These are phyloP conservation scores for Phalangium opilio DNA, from an alignment of 2,888 invertebrate genomes.

Conservation along the genomic window DNA sequence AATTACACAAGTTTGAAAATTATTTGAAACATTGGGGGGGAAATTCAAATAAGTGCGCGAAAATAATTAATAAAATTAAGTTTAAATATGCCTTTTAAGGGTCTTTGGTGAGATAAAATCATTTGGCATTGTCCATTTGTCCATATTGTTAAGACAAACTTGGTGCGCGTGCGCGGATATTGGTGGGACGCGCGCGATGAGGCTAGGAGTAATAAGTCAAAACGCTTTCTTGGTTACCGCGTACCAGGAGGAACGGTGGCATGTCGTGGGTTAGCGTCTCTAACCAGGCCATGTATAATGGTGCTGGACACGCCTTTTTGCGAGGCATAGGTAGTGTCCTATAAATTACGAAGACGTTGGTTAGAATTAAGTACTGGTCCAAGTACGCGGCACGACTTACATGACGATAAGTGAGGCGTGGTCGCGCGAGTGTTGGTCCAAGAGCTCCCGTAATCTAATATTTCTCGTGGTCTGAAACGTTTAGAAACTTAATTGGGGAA, in stretches of 20 bases:
- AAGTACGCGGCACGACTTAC: conserved; percentile 39
- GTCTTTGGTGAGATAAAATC: too few relatives aligned
- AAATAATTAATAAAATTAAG: too few relatives aligned
- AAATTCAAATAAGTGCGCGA: too few relatives aligned
- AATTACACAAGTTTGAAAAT: too few relatives aligned
- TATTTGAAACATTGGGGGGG: too few relatives aligned
- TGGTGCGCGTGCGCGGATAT: too few relatives aligned
- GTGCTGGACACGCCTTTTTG: conserved; percentile 73
- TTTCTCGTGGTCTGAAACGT: conserved; percentile 56
- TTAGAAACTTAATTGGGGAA: background rate
- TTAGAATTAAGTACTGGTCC: background rate
- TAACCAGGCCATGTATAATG: conserved; percentile 90
- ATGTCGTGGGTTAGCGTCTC: conserved; percentile 73
- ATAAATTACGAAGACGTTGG: conserved; percentile 17
- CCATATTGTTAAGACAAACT: too few relatives aligned
- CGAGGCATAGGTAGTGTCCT: conserved; percentile 88
- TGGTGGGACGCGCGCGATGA: too few relatives aligned
- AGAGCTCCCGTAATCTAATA: conserved; percentile 70
- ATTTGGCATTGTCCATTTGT: too few relatives aligned
- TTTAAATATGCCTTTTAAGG: too few relatives aligned
- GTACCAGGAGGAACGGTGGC: conserved; percentile 61
- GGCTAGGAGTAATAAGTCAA: conserved; percentile 36
- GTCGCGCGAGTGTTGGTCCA: conserved; percentile 60
- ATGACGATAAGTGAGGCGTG: conserved; percentile 71
- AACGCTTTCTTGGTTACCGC: conserved; percentile 39